A percentile compares a stretch with the other conserved stretches of the same genome.
These are phyloP conservation scores for Planococcus citri DNA, from an alignment of 1,140 invertebrate genomes.

Conservation along the genomic window DNA sequence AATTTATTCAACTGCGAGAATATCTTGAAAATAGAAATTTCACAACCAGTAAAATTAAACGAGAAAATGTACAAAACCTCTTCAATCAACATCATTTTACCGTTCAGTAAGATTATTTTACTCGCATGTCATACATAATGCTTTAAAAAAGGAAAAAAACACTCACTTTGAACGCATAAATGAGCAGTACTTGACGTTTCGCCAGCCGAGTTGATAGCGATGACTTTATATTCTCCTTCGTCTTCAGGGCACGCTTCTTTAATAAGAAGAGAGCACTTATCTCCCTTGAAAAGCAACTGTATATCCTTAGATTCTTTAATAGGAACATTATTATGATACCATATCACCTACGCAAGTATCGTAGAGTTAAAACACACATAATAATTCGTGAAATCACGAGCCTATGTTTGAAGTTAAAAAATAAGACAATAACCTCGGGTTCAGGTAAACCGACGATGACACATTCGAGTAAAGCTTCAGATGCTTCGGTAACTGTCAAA, in stretches of 20 bases:
- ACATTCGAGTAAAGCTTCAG: conserved; percentile 57
- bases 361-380: conserved; percentile 27
- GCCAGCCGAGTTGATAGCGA: conserved; percentile 65
- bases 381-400: neutral
- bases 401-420: too few relatives aligned
- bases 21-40: too few relatives aligned
- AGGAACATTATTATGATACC: conserved; percentile 71
- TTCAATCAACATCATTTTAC: too few relatives aligned
- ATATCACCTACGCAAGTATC: conserved; percentile 50
- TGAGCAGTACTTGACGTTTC: conserved; percentile 60
- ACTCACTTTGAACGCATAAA: conserved; percentile 39
- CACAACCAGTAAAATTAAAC: too few relatives aligned
- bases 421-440: conserved; percentile 47
- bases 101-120: too few relatives aligned
- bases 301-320: conserved; percentile 74
- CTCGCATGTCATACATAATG: too few relatives aligned
- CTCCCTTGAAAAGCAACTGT: conserved; percentile 64
- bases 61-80: too few relatives aligned
- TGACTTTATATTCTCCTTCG: conserved; percentile 63
- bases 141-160: neutral
- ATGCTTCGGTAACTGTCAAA: conserved; percentile 53
- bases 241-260: conserved; percentile 61
- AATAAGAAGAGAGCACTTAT: conserved; percentile 65
- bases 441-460: conserved; percentile 72
- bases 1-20: too few relatives aligned